Base-by-base conservation (phyloP, 2,888 invertebrate genomes). In the Platycheirus albimanus region DNA sequence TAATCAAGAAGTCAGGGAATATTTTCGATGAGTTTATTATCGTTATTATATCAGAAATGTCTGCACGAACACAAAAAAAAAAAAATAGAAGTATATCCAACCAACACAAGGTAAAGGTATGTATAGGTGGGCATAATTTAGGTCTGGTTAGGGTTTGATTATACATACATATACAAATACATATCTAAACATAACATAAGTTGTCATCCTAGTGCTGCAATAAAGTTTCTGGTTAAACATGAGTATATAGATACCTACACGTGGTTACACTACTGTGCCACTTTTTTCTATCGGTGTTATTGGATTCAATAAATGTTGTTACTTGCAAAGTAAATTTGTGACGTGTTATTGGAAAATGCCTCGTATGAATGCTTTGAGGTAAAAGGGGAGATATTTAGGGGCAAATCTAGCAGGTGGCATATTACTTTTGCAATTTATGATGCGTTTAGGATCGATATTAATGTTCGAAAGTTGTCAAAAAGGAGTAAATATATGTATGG, bases 1-100 rank as follows among this genome's bases (percentile, higher is more conserved):
- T 78, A 83, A 83, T 83, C 83, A 83, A 72, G 54, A 52, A 83
- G 74, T 74, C 69, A 56, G 61, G 33, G 74, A 69, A 66, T 78
- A 78, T 78, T 64, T 83, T 83, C 83, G 83, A 83, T 83, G 83
- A 83, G 83, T 83, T 83, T 83, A 83, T 83, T 83, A 83, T 83
- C 78, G 83, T 83, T 78, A 78, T 83, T 78, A 83, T 74, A 69
- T 78, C 74, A 72, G 63, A 72, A 56, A 56, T 78, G 69, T 74
- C 72, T 63, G 78, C 83, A 83, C 83, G 83, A 74, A 74, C 72
- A 52, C 41, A 43, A 75, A 38, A 19, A 15, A 51, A 15, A 15
- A 30, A 1, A 8, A 15, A 15, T 0, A 24, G 10, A 6, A n/a
- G n/a, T n/a, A n/a, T n/a, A 13, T 56, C 20, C 2, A 15, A 47